Percentiles rank a stretch among this genome's conserved stretches.
These are phyloP conservation scores for Silurus asotus DNA, from an alignment of 2,113 vertebrate species.

Conservation along the genomic window DNA sequence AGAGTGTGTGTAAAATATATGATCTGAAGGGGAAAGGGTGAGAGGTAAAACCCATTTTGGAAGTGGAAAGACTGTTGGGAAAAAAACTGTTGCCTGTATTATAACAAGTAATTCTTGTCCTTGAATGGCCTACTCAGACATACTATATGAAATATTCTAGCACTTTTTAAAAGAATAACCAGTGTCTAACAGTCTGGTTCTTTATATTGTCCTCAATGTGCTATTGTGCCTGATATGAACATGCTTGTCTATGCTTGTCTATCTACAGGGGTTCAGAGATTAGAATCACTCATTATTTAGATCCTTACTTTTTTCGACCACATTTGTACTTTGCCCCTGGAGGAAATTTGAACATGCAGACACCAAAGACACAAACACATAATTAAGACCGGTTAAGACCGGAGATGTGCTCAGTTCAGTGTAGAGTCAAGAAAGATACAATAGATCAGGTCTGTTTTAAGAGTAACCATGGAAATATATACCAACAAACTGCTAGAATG, in stretches of 20 bases:
- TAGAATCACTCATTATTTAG: not conserved
- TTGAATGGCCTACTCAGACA: not conserved
- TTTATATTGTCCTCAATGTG: not conserved
- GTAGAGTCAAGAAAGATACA: slow-evolving; percentile 37
- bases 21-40: slow-evolving; percentile 53
- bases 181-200: not conserved
- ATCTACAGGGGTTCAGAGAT: not conserved
- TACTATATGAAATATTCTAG: not conserved
- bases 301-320: not conserved
- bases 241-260: not conserved
- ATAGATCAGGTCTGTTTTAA: slow-evolving; percentile 57
- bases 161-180: not conserved
- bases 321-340: slow-evolving; percentile 20
- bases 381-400: not conserved
- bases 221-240: not conserved
- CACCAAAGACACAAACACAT: not conserved
- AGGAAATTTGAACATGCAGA: not conserved
- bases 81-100: not conserved
- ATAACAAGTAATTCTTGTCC: not conserved
- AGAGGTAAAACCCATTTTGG: slow-evolving; percentile 57
- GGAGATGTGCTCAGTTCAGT: slow-evolving; percentile 16
- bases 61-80: not conserved
- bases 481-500: slow-evolving; percentile 15
- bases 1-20: slow-evolving; percentile 7
- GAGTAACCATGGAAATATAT: slow-evolving; percentile 64